A percentile compares a stretch with the other conserved stretches of the same genome.
Evolutionary conservation across 2,113 vertebrate species (phyloP).

Genomic region (Stercorarius parasiticus): DNA sequence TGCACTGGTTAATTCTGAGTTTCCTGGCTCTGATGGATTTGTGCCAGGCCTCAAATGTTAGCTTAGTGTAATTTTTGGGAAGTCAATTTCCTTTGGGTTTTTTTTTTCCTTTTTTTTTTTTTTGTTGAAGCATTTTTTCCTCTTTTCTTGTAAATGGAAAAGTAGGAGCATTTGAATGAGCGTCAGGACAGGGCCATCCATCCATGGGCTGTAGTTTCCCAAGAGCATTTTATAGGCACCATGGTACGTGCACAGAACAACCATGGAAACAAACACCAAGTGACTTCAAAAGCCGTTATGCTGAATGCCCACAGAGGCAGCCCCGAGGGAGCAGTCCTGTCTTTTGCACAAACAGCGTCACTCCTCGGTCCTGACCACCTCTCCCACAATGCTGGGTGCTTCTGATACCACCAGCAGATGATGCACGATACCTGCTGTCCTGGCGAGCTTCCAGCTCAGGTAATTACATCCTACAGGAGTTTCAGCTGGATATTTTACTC

Average conservation of each 20-base stretch:
- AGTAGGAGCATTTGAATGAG: slow-evolving; percentile 20
- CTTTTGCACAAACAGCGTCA: neutral
- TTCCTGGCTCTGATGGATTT: slow-evolving; percentile 77
- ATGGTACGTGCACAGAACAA: neutral
- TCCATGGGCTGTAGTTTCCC: neutral
- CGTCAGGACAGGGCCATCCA: neutral
- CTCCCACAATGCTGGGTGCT: neutral
- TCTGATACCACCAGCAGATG: slow-evolving; percentile 10
- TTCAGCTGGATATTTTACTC: slow-evolving; percentile 58
- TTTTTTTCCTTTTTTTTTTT: slow-evolving; percentile 34
- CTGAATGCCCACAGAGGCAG: neutral
- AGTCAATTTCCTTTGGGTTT: slow-evolving; percentile 79
- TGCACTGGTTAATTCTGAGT: slow-evolving; percentile 65
- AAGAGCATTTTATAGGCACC: neutral
- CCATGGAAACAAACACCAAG: slow-evolving; percentile 16
- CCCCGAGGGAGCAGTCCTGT: neutral
- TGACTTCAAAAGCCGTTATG: neutral
- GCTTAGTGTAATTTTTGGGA: slow-evolving; percentile 80
- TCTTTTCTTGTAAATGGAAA: slow-evolving; percentile 68
- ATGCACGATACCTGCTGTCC: neutral
- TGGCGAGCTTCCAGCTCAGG: slow-evolving; percentile 40
- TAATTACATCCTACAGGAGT: slow-evolving; percentile 66
- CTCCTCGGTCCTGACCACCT: neutral
- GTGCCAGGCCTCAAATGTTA: slow-evolving; percentile 76
- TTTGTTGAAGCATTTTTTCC: slow-evolving; percentile 51